These are phyloP conservation scores for Microplitis deprimator DNA, from an alignment of 2,888 invertebrate species.

Conservation along the genomic window DNA sequence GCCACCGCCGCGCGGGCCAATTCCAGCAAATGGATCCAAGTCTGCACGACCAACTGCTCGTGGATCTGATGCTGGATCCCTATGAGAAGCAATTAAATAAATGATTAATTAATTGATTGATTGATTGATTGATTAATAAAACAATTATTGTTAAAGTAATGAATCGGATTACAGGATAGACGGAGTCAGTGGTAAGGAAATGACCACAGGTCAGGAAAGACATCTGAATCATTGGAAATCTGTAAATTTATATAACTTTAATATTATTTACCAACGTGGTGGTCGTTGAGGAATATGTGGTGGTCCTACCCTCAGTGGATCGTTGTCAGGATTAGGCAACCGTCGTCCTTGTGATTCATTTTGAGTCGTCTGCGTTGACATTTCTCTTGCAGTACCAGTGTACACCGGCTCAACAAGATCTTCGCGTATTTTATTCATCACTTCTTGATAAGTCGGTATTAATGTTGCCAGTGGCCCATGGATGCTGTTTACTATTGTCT, in stretches of 20 bases:
- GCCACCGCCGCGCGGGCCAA: slow-evolving; percentile 76
- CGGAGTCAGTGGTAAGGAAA: slow-evolving; percentile 17
- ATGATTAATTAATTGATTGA: not conserved
- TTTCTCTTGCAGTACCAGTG: slow-evolving; percentile 68
- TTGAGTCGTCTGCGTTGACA: slow-evolving; percentile 72
- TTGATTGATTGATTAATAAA: not conserved
- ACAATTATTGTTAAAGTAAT: too few species aligned
- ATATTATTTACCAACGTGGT: slow-evolving; percentile 54
- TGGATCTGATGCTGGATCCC: slow-evolving; percentile 52
- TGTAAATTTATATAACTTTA: slow-evolving; percentile 49
- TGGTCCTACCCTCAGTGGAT: slow-evolving; percentile 56
- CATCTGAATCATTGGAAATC: slow-evolving; percentile 55
- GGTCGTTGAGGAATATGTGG: slow-evolving; percentile 35
- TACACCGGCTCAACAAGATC: slow-evolving; percentile 80
- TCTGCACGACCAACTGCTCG: slow-evolving; percentile 80
- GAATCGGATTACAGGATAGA: slow-evolving; percentile 25
- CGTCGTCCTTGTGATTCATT: slow-evolving; percentile 30
- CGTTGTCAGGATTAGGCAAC: slow-evolving; percentile 40
- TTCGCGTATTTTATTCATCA: slow-evolving; percentile 77
- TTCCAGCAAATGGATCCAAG: slow-evolving; percentile 81
- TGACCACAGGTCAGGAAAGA: slow-evolving; percentile 45
- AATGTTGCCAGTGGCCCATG: slow-evolving; percentile 77
- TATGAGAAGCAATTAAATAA: not conserved
- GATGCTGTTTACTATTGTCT: slow-evolving; percentile 73
- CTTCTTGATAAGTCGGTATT: slow-evolving; percentile 77